phyloP scores from a whole-genome alignment of 1,140 invertebrate genomes.

The Sycophila sp. region DNA sequence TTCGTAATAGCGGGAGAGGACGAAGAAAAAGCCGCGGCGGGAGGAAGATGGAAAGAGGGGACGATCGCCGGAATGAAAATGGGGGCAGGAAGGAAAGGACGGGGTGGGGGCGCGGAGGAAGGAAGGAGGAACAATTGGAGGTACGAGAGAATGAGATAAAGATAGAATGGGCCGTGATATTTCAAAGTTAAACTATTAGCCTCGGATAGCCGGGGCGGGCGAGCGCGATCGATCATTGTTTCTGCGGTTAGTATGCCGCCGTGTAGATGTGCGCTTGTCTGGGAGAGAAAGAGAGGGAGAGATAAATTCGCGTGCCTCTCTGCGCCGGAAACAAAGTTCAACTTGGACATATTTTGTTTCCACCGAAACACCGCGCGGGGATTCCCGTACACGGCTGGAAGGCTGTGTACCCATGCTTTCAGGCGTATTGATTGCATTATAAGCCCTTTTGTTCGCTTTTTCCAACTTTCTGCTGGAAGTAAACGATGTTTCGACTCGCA shows the following conservation, averaged over 20 bases:
- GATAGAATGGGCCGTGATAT: conserved; percentile 37
- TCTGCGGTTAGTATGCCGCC: conserved; percentile 13
- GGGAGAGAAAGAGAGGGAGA: too few species aligned
- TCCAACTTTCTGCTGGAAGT: too few species aligned
- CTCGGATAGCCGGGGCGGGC: conserved; percentile 41
- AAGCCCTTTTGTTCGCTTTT: too few species aligned
- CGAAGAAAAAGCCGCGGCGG: not conserved
- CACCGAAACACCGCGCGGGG: too few species aligned
- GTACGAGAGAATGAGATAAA: not conserved
- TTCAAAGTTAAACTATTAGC: conserved; percentile 47
- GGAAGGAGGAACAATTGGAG: not conserved
- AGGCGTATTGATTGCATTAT: too few species aligned
- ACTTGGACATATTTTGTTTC: not conserved
- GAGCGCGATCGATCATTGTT: conserved; percentile 45
- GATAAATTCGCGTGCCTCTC: not conserved
- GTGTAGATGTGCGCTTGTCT: not conserved
- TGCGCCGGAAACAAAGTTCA: not conserved
- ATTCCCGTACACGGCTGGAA: too few species aligned
- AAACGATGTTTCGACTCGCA: too few species aligned
- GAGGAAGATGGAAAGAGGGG: not conserved
- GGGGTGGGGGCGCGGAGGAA: too few species aligned
- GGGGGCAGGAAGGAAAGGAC: not conserved
- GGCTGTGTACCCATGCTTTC: too few species aligned
- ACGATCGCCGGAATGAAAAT: not conserved
- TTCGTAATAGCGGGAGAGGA: not conserved